A percentile compares a stretch with the other conserved stretches of the same genome.
phyloP scores from a whole-genome alignment of 1,140 invertebrate genomes.

The Asobara japonica region DNA sequence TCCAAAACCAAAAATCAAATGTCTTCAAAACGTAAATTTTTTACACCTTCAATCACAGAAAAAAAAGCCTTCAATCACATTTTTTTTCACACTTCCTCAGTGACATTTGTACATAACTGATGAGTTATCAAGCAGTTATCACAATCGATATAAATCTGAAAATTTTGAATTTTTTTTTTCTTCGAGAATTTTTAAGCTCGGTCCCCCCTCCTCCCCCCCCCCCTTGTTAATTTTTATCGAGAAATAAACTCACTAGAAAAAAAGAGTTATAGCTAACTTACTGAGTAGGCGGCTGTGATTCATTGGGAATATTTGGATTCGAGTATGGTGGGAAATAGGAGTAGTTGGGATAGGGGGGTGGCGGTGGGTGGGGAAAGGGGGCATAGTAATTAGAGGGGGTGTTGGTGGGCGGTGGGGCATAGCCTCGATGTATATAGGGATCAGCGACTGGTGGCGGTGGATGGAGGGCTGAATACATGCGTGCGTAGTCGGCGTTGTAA shows the following conservation, averaged over 20 bases:
- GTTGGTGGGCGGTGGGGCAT: conserved; percentile 56
- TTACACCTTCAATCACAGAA: no score
- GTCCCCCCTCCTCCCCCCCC: no score
- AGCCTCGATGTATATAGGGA: conserved; percentile 62
- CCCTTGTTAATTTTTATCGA: not conserved
- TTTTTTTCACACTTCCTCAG: no score
- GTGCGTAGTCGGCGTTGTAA: conserved; percentile 63
- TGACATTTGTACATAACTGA: no score
- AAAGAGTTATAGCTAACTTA: conserved; percentile 26
- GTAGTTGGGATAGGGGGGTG: conserved; percentile 66
- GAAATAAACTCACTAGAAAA: not conserved
- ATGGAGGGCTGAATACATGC: conserved; percentile 66
- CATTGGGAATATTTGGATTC: conserved; percentile 60
- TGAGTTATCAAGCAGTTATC: no score
- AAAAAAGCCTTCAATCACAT: no score
- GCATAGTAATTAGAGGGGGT: conserved; percentile 62
- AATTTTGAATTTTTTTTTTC: no score
- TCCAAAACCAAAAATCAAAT: no score
- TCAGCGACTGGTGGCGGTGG: conserved; percentile 57
- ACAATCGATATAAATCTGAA: no score
- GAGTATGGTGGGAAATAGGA: conserved; percentile 60
- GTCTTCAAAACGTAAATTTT: no score
- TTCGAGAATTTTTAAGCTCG: no score
- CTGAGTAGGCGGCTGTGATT: conserved; percentile 61
- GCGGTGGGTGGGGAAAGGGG: conserved; percentile 60